Base-by-base conservation (phyloP, 2,797 vertebrate species). In the Clarias pachynema region DNA sequence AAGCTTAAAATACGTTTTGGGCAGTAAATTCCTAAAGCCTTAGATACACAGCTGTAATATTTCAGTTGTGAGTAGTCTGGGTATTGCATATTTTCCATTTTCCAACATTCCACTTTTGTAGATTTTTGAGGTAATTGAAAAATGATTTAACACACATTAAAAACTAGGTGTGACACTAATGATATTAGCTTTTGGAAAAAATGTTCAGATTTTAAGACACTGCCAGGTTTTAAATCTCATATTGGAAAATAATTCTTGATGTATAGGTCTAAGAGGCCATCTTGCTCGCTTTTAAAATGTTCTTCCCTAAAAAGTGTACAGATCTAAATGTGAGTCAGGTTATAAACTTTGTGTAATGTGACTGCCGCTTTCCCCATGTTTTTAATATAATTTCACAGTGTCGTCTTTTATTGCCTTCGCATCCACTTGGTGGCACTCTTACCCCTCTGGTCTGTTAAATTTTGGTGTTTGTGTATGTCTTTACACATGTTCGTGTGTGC, bases 391-490 rank as follows among this genome's bases (percentile, higher is more conserved):
- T 62, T 37, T 37, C 29, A 20, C 16, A 31, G 31, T 44, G 56
- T 34, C 49, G 24, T 44, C 12, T 59, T 63, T 66, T 40, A 9
- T 78, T 60, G 20, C 57, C 24, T 37, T 60, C 14, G n/a, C 37
- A 1, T 22, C 95, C 95, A 95, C 93, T 91, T 93, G 95, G 91
- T 94, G 95, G 93, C 95, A 95, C 85, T 73, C 85, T 94, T 91
- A 93, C 84, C 88, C 89, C 85, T 75, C 56, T 5, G 53, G n/a
- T 88, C 6, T 90, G 86, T 24, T 78, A 86, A 56, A 85, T 75
- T 59, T 44, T n/a, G 84, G 62, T 56, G 57, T 85, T 72, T 81
- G 8, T 72, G 10, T 80, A 14, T 73, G 53, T 65, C 24, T 69
- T 70, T 83, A 20, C 68, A 63, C 91, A 87, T 91, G 87, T 72